A percentile compares a stretch with the other conserved stretches of the same genome.
Conservation (phyloP, 1,140 invertebrate genomes). For the Eubasilissa regina region DNA sequence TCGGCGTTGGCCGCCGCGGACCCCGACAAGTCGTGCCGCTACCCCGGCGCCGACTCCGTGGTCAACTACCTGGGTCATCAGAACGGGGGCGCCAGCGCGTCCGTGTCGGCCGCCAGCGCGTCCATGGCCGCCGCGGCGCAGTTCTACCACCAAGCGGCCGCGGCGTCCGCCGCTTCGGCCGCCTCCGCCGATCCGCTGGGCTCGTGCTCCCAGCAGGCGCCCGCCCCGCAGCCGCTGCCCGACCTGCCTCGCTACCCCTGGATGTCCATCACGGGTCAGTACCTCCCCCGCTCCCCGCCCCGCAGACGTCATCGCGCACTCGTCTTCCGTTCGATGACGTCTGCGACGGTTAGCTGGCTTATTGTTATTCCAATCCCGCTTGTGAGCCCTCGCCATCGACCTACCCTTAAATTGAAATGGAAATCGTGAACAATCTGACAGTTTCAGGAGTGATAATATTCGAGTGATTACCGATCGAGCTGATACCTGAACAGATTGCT, state of each 20-base stretch:
- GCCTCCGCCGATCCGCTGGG: slow-evolving; percentile 73
- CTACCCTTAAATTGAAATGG: background rate
- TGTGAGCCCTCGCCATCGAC: background rate
- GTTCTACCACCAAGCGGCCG: slow-evolving; percentile 89
- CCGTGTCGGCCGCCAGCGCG: slow-evolving; percentile 82
- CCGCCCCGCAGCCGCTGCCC: slow-evolving; percentile 81
- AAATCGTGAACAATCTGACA: background rate
- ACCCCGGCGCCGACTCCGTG: slow-evolving; percentile 82
- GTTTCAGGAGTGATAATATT: background rate
- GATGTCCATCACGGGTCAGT: slow-evolving; percentile 97
- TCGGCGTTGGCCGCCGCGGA: slow-evolving; percentile 76
- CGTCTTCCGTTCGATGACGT: background rate
- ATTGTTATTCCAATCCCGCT: background rate
- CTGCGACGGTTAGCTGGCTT: background rate
- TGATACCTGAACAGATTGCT: background rate
- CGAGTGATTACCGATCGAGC: background rate
- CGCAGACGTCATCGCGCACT: background rate
- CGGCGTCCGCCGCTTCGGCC: slow-evolving; percentile 72
- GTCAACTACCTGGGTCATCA: slow-evolving; percentile 86
- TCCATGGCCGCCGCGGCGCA: slow-evolving; percentile 87
- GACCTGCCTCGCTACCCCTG: slow-evolving; percentile 95
- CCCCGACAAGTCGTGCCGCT: slow-evolving; percentile 85
- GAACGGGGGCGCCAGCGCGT: slow-evolving; percentile 82
- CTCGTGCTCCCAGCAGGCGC: slow-evolving; percentile 72
- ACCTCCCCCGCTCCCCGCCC: slow-evolving; percentile 35